Conservation (phyloP, 2,113 vertebrate species). For the Aphelocoma coerulescens region DNA sequence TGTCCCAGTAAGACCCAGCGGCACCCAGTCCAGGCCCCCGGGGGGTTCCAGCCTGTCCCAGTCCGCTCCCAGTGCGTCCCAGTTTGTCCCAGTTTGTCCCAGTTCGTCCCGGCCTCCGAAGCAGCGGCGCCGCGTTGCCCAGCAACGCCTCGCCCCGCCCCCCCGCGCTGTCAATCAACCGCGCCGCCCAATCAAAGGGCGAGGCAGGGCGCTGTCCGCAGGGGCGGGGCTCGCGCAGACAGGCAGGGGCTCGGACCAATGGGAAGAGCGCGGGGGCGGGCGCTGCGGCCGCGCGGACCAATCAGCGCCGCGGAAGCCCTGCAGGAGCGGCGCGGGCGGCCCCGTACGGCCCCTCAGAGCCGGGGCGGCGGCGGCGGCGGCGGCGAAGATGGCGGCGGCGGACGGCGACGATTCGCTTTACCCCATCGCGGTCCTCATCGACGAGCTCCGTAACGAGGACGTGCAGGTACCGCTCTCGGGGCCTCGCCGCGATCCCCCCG, state of each 20-base stretch:
- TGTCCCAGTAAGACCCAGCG: neutral
- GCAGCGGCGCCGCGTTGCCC: neutral
- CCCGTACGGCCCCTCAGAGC: neutral
- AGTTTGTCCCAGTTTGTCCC: neutral
- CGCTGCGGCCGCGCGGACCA: neutral
- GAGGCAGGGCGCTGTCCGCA: rapidly evolving
- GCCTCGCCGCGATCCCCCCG: neutral
- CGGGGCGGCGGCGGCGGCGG: neutral
- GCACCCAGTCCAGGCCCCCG: neutral
- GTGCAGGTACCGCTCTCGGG: neutral
- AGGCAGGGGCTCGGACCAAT: rapidly evolving
- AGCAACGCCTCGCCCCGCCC: neutral
- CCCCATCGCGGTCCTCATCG: neutral
- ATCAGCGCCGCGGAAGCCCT: neutral
- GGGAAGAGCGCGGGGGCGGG: neutral
- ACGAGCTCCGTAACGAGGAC: neutral
- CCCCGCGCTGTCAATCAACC: neutral
- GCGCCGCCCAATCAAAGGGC: rapidly evolving
- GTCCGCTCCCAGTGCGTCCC: neutral
- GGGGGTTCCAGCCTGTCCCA: neutral
- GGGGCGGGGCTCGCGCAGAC: neutral
- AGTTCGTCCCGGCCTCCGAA: neutral
- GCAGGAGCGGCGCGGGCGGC: neutral
- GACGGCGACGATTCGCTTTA: neutral
- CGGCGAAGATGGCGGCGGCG: neutral